These are phyloP conservation scores for Jacana jacana DNA, from an alignment of 2,113 vertebrate genomes.

Conservation along the genomic window DNA sequence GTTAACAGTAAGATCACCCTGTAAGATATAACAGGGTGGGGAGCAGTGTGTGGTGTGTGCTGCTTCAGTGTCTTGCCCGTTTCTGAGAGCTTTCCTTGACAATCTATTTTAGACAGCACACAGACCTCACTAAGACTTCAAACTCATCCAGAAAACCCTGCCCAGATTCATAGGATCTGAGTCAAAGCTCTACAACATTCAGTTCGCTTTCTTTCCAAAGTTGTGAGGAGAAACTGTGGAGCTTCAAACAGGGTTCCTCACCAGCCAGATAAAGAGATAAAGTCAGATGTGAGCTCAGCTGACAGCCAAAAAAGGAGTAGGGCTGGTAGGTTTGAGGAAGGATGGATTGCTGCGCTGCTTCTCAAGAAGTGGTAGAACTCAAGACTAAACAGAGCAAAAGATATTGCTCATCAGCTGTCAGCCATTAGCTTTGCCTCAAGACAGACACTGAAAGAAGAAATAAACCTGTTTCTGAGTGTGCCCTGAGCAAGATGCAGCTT, in stretches of 20 bases:
- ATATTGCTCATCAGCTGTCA: neutral
- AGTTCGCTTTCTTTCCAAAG: neutral
- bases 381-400: neutral
- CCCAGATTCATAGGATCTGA: neutral
- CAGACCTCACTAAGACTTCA: neutral
- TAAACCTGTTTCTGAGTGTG: neutral
- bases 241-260: neutral
- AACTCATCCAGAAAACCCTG: neutral
- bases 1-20: neutral
- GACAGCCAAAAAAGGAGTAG: neutral
- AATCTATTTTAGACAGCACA: neutral
- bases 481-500: neutral
- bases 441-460: neutral
- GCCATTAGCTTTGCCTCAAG: neutral
- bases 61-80: neutral
- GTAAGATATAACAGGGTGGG: neutral
- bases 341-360: neutral
- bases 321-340: neutral
- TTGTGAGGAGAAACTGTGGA: neutral
- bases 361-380: neutral
- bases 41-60: no score
- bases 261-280: neutral
- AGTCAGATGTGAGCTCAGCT: neutral
- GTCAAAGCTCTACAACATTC: neutral
- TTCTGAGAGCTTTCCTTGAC: neutral